phyloP scores from a whole-genome alignment of 2,888 invertebrate species.

The Coremacera marginata region DNA sequence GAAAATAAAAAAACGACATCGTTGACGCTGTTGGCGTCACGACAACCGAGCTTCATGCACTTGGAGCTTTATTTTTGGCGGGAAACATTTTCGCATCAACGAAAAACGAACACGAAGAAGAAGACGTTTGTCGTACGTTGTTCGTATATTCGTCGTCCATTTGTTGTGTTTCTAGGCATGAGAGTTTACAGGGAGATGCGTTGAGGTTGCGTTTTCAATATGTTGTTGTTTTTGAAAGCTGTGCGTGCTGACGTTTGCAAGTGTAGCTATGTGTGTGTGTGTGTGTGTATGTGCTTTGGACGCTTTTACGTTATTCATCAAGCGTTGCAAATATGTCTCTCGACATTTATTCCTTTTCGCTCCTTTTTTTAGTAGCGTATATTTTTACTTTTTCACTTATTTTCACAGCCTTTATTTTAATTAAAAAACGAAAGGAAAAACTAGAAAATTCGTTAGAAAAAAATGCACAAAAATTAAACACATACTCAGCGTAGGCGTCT shows the following conservation, averaged over 20 bases:
- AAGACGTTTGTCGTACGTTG: slow-evolving; percentile 1
- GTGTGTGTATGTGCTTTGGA: slow-evolving; percentile 17
- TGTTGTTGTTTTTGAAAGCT: slow-evolving; percentile 50
- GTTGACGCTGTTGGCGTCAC: too few species aligned
- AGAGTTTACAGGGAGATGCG: slow-evolving; percentile 25
- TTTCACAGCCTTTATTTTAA: too few species aligned
- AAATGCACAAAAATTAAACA: too few species aligned
- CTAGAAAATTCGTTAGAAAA: too few species aligned
- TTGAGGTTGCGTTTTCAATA: slow-evolving; percentile 41
- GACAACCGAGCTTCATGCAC: too few species aligned
- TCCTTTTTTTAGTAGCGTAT: neutral
- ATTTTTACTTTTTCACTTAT: too few species aligned
- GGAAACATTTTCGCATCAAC: slow-evolving; percentile 7
- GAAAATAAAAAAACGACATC: too few species aligned
- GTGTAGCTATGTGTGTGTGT: slow-evolving; percentile 34
- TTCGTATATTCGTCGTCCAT: neutral
- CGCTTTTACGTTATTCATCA: slow-evolving; percentile 49
- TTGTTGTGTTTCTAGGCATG: neutral
- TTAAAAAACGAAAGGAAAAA: too few species aligned
- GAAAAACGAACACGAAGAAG: slow-evolving; percentile 9
- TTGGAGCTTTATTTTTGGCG: slow-evolving; percentile 27
- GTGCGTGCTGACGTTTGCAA: slow-evolving; percentile 33
- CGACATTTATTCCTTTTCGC: neutral
- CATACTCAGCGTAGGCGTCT: too few species aligned
- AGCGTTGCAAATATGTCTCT: slow-evolving; percentile 53